Conservation (phyloP, 2,113 vertebrate species). For the Cephalopholis sonnerati region DNA sequence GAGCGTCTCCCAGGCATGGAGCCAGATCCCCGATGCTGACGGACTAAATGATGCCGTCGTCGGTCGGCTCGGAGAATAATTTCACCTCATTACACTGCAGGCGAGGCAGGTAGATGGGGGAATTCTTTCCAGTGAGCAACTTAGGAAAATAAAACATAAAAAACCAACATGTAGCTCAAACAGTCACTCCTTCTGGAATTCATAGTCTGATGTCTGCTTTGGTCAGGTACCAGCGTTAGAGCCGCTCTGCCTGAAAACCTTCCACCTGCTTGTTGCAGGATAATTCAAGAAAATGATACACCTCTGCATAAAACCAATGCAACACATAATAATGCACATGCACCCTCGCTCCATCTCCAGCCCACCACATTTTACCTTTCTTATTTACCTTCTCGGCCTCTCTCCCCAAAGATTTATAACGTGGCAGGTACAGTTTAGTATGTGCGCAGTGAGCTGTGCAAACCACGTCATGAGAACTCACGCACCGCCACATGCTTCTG, state of each 20-base stretch:
- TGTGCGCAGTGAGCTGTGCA: slow-evolving; percentile 80
- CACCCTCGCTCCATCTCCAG: slow-evolving; percentile 46
- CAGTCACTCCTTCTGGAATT: slow-evolving; percentile 38
- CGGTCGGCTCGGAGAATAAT: slow-evolving; percentile 86
- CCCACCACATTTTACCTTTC: slow-evolving; percentile 62
- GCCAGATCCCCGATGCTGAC: slow-evolving; percentile 80
- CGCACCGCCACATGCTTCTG: slow-evolving; percentile 67
- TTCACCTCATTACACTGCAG: slow-evolving; percentile 92
- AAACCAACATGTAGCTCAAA: slow-evolving; percentile 60
- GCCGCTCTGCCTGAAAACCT: slow-evolving; percentile 31
- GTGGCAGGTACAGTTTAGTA: slow-evolving; percentile 83
- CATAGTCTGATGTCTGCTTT: slow-evolving; percentile 30
- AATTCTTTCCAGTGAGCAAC: slow-evolving; percentile 88
- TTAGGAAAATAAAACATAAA: slow-evolving; percentile 69
- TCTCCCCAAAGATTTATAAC: slow-evolving; percentile 80
- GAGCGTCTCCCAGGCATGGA: slow-evolving; percentile 81
- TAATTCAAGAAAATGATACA: slow-evolving; percentile 72
- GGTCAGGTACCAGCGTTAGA: slow-evolving; percentile 1
- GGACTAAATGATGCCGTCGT: slow-evolving; percentile 58
- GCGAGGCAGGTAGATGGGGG: slow-evolving; percentile 88
- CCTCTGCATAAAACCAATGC: slow-evolving; percentile 51
- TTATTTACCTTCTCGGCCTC: slow-evolving; percentile 71
- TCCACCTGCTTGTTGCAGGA: slow-evolving; percentile 69
- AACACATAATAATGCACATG: slow-evolving; percentile 54
- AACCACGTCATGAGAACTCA: slow-evolving; percentile 84